Evolutionary conservation across 53 echinoderm and acorn worm species (phyloP), one percentile per base, ranked within the genome.

Genomic region (Glandiceps talaboti): DNA sequence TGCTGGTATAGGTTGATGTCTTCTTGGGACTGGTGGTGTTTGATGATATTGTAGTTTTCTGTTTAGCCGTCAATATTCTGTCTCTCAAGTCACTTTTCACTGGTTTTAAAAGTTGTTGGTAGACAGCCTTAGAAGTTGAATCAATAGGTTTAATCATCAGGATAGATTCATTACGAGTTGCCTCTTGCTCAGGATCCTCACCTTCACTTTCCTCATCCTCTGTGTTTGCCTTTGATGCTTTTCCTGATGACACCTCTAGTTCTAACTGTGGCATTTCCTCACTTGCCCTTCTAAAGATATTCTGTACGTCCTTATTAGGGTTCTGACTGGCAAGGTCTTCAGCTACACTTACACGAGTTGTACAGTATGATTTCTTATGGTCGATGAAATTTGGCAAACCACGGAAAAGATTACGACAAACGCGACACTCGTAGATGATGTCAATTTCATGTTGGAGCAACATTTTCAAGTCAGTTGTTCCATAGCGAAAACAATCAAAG

Each of bases 381-480:
- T 96, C 96, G 1, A 96, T 82, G 79, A 96, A 92, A 79, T 96
- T 96, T 64, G 88, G 80, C 79, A 96, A 85, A 28, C 92, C 90
- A 29, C 96, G 85, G 79, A 96, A 96, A 26, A 96, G 86, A 75
- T 84, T 90, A 30, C 92, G 92, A 79, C 96, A 96, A 0, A 87
- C 84, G 14, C 88, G 84, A 78, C 96, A 96, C 80, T 94, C 94
- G 27, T 88, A 87, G 28, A 96, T 96, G 31, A 96, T 85, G 30
- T 96, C 96, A 0, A 92, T 81, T 76, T 96, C 96, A 33, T 92
- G 92, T 0, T 92, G 87, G 30, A 96, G 82, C 74, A 92, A 81
- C 84, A 88, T 86, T 73, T 86, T 81, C 30, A 92, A 73, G 32
- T 80, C 80, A 27, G 92, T 88, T 26, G 92, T 92, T 74, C 92